Percentiles rank a stretch among this genome's conserved stretches.
These are phyloP conservation scores for Corella eumyota DNA, from an alignment of 23 tunicate genomes.

Conservation along the genomic window DNA sequence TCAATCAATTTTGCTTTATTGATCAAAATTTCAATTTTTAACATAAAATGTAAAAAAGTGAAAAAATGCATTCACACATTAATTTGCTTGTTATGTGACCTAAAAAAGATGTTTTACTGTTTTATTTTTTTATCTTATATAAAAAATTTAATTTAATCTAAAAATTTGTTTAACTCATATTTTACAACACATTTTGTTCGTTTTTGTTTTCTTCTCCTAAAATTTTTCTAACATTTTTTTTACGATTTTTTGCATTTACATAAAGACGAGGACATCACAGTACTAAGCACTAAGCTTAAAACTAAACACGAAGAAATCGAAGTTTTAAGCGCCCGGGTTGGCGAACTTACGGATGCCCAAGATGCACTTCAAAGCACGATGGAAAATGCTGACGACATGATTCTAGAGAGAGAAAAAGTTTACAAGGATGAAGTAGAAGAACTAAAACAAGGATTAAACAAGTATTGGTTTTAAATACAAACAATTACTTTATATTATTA, in stretches of 20 bases:
- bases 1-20: no score
- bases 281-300: constrained; percentile 10
- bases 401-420: constrained; percentile 25
- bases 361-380: constrained; percentile 41
- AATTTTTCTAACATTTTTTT: not conserved
- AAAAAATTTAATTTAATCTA: not conserved
- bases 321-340: constrained; percentile 26
- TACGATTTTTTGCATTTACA: not conserved
- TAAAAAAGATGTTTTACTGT: no score
- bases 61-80: no score
- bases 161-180: not conserved
- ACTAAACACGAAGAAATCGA: constrained; percentile 34
- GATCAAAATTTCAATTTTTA: no score
- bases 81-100: no score
- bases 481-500: not conserved
- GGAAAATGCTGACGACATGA: constrained; percentile 59
- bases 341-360: constrained; percentile 30
- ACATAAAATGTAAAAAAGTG: no score
- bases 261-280: constrained; percentile 22
- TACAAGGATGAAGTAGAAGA: constrained; percentile 34
- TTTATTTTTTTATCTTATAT: no score
- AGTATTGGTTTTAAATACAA: constrained; percentile 7
- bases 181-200: not conserved
- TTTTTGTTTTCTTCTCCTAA: not conserved
- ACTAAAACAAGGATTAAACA: constrained; percentile 39